Conservation (phyloP, 2,888 invertebrate genomes). For the Parnassius orleans region DNA sequence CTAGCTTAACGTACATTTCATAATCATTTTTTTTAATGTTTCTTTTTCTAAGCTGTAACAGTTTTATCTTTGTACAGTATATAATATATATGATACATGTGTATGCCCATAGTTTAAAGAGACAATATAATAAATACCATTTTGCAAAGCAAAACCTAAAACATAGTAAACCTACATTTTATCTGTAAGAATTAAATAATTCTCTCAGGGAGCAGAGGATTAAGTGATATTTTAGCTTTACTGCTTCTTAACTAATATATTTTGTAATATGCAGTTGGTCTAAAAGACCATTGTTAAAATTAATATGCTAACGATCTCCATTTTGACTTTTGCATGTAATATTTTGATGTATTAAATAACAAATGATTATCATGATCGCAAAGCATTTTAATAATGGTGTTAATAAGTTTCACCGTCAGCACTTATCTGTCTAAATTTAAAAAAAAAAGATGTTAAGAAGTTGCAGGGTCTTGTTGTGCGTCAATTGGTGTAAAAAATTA, state of each 20-base stretch:
- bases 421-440: not conserved
- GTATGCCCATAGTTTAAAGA: constrained; percentile 44
- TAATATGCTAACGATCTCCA: constrained; percentile 38
- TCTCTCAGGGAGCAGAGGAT: constrained; percentile 63
- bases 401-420: constrained; percentile 12
- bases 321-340: constrained; percentile 30
- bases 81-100: constrained; percentile 12
- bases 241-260: constrained; percentile 62
- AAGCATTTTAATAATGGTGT: not conserved
- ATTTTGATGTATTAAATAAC: constrained; percentile 24
- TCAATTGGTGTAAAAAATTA: too few relatives aligned
- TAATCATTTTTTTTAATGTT: too few relatives aligned
- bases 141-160: constrained; percentile 70
- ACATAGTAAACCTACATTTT: constrained; percentile 47
- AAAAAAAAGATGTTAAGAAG: too few relatives aligned
- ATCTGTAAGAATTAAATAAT: constrained; percentile 54
- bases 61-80: not conserved
- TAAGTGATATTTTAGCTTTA: constrained; percentile 79
- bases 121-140: constrained; percentile 67
- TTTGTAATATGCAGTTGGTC: constrained; percentile 57
- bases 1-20: not conserved
- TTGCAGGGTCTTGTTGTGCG: too few relatives aligned
- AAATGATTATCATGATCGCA: not conserved
- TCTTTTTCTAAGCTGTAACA: too few relatives aligned
- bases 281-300: constrained; percentile 54